Percentiles rank a stretch among this genome's conserved stretches.
phyloP scores from a whole-genome alignment of 2,113 vertebrate species.

The Collichthys lucidus region DNA sequence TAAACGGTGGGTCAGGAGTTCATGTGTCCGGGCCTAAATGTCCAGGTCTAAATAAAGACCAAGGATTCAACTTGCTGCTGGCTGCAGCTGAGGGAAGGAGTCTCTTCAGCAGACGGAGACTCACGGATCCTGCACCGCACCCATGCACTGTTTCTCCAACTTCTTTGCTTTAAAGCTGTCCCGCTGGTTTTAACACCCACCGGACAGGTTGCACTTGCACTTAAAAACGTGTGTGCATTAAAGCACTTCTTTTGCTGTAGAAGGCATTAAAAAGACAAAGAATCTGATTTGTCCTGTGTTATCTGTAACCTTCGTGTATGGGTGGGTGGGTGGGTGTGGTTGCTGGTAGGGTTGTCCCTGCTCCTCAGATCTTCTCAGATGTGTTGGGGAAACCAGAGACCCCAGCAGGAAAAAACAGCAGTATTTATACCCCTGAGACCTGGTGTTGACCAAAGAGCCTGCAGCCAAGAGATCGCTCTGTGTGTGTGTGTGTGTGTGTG shows the following conservation, averaged over 20 bases:
- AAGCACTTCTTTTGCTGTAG: not conserved
- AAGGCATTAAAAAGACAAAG: not conserved
- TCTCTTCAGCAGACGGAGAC: constrained; percentile 26
- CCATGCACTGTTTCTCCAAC: constrained; percentile 9
- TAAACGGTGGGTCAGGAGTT: constrained; percentile 81
- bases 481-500: constrained; percentile 15
- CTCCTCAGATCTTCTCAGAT: constrained; percentile 32
- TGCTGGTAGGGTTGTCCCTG: constrained; percentile 22
- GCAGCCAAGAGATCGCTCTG: constrained; percentile 18
- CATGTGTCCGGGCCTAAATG: constrained; percentile 75
- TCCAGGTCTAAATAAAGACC: constrained; percentile 79
- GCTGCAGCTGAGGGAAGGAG: constrained; percentile 55
- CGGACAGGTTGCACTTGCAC: constrained; percentile 15
- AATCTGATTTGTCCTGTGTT: not conserved
- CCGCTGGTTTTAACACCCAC: constrained; percentile 14
- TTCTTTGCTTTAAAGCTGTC: not conserved
- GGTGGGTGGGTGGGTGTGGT: not conserved
- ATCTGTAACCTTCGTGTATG: not conserved
- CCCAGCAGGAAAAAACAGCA: constrained; percentile 43
- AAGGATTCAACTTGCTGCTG: constrained; percentile 68
- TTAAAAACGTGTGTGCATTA: not conserved
- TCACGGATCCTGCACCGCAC: constrained; percentile 26
- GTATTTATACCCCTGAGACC: constrained; percentile 65
- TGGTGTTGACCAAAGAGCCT: constrained; percentile 25
- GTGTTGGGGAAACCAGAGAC: constrained; percentile 61